Evolutionary conservation across 2,888 invertebrate species (phyloP).

Genomic region (Limnephilus auricula): DNA sequence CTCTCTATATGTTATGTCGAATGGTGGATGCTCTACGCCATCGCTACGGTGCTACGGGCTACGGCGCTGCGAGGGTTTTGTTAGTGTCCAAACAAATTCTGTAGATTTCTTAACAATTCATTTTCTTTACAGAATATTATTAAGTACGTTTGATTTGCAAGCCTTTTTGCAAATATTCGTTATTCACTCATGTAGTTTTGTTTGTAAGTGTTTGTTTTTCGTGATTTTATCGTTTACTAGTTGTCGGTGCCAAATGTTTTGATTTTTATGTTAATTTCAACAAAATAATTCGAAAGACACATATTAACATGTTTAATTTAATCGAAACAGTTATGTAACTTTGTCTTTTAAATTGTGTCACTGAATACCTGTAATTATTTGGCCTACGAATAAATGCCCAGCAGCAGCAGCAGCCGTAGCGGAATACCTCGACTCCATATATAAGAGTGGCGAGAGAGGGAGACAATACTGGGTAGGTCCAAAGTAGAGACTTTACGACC

Average conservation of each 20-base stretch:
- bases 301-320: not conserved
- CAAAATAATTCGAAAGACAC: not conserved
- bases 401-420: conserved; percentile 25
- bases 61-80: conserved; percentile 43
- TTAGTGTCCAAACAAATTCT: conserved; percentile 28
- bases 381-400: conserved; percentile 57
- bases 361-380: not conserved
- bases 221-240: not conserved
- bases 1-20: conserved; percentile 64
- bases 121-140: not conserved
- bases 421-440: conserved; percentile 54
- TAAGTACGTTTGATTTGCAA: not conserved
- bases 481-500: conserved; percentile 77
- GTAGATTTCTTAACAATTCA: not conserved
- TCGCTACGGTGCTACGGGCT: conserved; percentile 48
- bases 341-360: not conserved
- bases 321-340: not conserved
- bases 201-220: not conserved
- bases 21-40: conserved; percentile 60
- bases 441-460: conserved; percentile 60
- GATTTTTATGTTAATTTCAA: not conserved
- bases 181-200: not conserved
- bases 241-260: no score
- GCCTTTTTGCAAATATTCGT: not conserved
- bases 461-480: conserved; percentile 73